phyloP scores from a whole-genome alignment of 2,888 invertebrate species.

The Trissoscelio sp. region DNA sequence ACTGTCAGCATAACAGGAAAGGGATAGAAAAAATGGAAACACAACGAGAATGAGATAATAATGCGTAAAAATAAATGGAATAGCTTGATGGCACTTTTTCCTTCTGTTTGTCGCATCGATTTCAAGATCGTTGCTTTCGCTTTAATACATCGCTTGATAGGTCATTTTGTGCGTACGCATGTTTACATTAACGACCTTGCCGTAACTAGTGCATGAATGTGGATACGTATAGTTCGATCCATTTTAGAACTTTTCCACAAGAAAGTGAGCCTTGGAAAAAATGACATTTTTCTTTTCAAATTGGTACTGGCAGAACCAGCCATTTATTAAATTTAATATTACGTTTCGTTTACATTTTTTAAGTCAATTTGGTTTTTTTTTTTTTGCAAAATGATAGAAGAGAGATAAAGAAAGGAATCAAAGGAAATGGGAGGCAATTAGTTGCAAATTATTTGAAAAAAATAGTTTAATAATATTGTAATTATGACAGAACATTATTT shows the following conservation, averaged over 20 bases:
- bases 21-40: not conserved
- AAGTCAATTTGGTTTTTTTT: no score
- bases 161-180: conserved; percentile 51
- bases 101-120: conserved; percentile 39
- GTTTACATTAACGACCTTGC: conserved; percentile 70
- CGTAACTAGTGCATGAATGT: conserved; percentile 76
- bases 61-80: conserved; percentile 13
- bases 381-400: no score
- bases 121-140: conserved; percentile 65
- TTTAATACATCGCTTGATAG: conserved; percentile 57
- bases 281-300: conserved; percentile 29
- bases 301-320: not conserved
- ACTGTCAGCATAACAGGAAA: not conserved
- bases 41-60: conserved; percentile 11
- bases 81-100: conserved; percentile 43
- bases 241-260: conserved; percentile 60
- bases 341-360: not conserved
- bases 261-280: conserved; percentile 43
- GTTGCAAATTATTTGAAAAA: not conserved
- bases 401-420: not conserved
- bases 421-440: not conserved
- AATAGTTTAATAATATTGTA: conserved; percentile 1
- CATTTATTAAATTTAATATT: not conserved
- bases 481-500: conserved; percentile 6
- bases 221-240: conserved; percentile 49